These are phyloP conservation scores for Ceratina calcarata DNA, from an alignment of 1,140 invertebrate species.

Conservation along the genomic window DNA sequence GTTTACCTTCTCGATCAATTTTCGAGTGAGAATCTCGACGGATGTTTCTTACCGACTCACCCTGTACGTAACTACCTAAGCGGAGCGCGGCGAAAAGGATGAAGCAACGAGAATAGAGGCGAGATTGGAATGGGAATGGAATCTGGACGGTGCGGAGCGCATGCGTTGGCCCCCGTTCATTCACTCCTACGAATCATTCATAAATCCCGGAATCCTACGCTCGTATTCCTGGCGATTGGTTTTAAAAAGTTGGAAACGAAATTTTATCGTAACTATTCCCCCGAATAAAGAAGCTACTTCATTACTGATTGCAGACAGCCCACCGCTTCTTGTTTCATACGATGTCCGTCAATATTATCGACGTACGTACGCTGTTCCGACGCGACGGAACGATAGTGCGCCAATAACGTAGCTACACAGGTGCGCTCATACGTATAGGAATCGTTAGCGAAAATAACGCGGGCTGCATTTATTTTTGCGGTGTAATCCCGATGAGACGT, in stretches of 20 bases:
- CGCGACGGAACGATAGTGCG: too few species aligned
- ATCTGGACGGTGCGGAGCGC: conserved; percentile 22
- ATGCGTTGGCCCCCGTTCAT: conserved; percentile 56
- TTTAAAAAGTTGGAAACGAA: neutral
- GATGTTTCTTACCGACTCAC: too few species aligned
- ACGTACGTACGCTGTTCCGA: too few species aligned
- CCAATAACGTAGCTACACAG: neutral
- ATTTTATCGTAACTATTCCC: neutral
- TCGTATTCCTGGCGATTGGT: conserved; percentile 3
- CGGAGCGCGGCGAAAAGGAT: conserved; percentile 39
- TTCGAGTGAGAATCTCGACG: too few species aligned
- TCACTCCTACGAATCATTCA: conserved; percentile 59
- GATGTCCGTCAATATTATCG: too few species aligned
- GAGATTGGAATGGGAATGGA: conserved; percentile 60
- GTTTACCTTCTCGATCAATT: too few species aligned
- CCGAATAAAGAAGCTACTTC: neutral
- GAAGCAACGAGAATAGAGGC: conserved; percentile 51
- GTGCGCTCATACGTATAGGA: neutral
- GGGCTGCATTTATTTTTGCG: neutral
- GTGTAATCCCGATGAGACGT: conserved; percentile 8
- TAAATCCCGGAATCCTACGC: conserved; percentile 43
- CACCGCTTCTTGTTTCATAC: neutral
- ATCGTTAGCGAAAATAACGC: conserved; percentile 2
- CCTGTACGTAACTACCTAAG: neutral
- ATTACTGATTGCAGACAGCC: neutral